These are phyloP conservation scores for Prinia subflava DNA, from an alignment of 2,113 vertebrate species.

Conservation along the genomic window DNA sequence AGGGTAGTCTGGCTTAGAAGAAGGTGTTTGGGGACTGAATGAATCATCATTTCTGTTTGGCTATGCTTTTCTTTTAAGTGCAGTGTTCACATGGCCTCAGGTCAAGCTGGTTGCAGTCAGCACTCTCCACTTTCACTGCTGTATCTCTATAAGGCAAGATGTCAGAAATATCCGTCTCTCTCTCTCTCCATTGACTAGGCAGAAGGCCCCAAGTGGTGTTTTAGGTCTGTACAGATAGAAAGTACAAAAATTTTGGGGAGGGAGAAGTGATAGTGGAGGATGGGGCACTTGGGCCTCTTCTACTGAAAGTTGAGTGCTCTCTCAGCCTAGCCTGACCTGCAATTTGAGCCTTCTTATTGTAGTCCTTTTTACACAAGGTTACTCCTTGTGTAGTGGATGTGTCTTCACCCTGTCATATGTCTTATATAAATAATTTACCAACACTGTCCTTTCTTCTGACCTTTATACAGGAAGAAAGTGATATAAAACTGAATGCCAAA, in stretches of 20 bases:
- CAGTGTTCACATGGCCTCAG: not conserved
- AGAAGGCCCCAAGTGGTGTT: not conserved
- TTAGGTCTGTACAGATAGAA: not conserved
- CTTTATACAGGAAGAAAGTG: not conserved
- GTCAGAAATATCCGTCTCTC: not conserved
- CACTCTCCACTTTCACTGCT: accelerated
- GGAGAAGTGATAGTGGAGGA: not conserved
- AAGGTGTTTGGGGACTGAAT: not conserved
- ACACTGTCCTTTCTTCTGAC: not conserved
- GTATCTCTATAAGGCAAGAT: not conserved
- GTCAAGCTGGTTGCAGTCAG: not conserved
- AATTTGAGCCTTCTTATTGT: not conserved
- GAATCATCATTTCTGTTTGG: not conserved
- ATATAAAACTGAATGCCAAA: not conserved
- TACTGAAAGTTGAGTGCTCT: not conserved
- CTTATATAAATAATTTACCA: not conserved
- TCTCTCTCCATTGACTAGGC: not conserved
- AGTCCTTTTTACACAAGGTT: not conserved
- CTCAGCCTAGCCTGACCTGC: not conserved
- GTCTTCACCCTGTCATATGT: not conserved
- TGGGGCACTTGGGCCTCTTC: not conserved
- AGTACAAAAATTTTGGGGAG: not conserved
- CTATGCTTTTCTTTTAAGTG: not conserved
- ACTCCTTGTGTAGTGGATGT: not conserved
- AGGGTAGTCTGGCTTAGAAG: not conserved